A percentile compares a stretch with the other conserved stretches of the same genome.
These are phyloP conservation scores for Chionis minor DNA, from an alignment of 2,113 vertebrate species.

Conservation along the genomic window DNA sequence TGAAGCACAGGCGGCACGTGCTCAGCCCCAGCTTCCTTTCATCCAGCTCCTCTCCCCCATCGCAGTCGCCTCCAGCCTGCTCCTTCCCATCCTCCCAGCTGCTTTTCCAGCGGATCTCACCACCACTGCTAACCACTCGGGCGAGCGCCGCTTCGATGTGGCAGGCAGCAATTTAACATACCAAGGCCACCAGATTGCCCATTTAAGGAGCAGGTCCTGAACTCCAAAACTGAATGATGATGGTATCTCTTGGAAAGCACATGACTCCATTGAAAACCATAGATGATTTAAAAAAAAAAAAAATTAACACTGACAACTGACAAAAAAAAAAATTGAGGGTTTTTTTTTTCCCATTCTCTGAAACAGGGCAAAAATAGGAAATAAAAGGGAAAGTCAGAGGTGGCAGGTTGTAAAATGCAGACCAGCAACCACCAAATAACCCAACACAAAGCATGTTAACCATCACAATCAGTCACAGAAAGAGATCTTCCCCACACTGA, in stretches of 20 bases:
- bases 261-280: not conserved
- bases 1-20: fast-evolving
- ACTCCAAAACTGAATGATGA: not conserved
- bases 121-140: not conserved
- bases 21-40: not conserved
- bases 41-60: not conserved
- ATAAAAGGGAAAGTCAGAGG: not conserved
- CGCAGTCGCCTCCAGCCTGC: not conserved
- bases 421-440: not conserved
- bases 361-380: not conserved
- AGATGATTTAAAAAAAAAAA: not conserved
- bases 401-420: not conserved
- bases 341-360: not conserved
- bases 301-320: not conserved
- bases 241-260: not conserved
- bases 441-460: not conserved
- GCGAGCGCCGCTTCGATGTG: not conserved
- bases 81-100: not conserved
- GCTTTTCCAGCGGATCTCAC: not conserved
- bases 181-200: not conserved
- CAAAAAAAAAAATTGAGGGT: not conserved
- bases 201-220: not conserved
- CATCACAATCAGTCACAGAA: not conserved
- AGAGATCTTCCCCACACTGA: not conserved
- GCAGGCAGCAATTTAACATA: not conserved